Conservation (phyloP, 2,113 vertebrate genomes). For the Piaya cayana region DNA sequence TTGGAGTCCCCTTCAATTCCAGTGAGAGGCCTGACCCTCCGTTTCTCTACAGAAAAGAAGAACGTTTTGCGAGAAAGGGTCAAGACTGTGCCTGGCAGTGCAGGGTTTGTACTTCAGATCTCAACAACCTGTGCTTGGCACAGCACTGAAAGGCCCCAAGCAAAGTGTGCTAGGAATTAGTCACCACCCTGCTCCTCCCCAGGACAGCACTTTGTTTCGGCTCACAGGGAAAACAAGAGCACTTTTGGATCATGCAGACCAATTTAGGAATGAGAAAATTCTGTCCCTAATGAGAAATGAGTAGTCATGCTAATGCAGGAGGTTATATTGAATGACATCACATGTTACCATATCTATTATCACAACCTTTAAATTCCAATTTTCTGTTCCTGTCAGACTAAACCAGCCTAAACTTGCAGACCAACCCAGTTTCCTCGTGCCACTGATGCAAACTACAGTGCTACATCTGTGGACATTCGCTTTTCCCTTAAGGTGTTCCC, state of each 20-base stretch:
- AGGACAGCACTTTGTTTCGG: neutral
- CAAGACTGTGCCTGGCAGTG: neutral
- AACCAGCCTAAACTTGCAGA: neutral
- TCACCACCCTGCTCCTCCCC: neutral
- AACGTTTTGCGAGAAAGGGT: neutral
- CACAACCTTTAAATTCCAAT: neutral
- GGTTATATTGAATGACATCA: neutral
- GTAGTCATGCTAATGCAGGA: neutral
- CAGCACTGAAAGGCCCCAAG: neutral
- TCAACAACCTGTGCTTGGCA: neutral
- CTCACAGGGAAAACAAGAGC: neutral
- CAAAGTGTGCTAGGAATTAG: neutral
- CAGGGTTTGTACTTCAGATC: neutral
- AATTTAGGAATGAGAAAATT: neutral
- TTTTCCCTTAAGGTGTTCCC: neutral
- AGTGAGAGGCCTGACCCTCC: fast-evolving
- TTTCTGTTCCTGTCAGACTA: neutral
- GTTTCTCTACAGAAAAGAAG: neutral
- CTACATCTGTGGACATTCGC: neutral
- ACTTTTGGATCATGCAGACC: neutral
- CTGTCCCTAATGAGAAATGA: neutral
- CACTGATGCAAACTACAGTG: neutral
- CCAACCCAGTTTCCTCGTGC: neutral
- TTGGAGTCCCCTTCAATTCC: neutral
- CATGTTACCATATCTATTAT: neutral